A percentile compares a stretch with the other conserved stretches of the same genome.
Conservation (phyloP, 2,113 vertebrate genomes). For the Clarias batrachus region DNA sequence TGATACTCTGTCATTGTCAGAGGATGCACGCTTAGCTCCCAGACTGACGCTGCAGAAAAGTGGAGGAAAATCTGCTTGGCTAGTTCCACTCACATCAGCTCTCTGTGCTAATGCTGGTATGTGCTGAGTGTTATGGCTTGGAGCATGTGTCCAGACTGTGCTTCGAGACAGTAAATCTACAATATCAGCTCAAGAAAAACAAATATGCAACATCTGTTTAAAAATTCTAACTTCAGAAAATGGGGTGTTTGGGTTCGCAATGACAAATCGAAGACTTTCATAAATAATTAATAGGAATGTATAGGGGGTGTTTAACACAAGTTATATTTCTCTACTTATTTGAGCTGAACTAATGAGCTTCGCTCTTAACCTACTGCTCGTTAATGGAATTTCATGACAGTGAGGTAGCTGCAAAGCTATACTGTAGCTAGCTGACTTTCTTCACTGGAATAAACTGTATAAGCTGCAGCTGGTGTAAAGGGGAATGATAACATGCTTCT, state of each 20-base stretch:
- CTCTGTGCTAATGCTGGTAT: background rate
- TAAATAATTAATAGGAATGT: background rate
- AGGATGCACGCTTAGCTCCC: constrained; percentile 40
- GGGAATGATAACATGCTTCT: too few species aligned
- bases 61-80: constrained; percentile 16
- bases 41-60: constrained; percentile 50
- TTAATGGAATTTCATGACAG: background rate
- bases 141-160: background rate
- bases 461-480: too few species aligned
- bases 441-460: background rate
- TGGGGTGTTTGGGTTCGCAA: background rate
- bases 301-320: background rate
- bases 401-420: background rate
- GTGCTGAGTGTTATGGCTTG: constrained; percentile 27
- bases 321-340: background rate
- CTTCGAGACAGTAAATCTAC: constrained; percentile 2
- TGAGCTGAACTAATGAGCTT: background rate
- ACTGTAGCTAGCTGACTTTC: background rate
- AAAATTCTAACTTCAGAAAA: background rate
- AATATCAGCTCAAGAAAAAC: constrained; percentile 7
- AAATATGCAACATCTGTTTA: constrained; percentile 1
- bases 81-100: constrained; percentile 7
- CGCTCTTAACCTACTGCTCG: background rate
- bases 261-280: background rate
- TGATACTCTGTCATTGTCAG: constrained; percentile 55